These are phyloP conservation scores for Semibalanus balanoides DNA, from an alignment of 1,140 invertebrate species.

Conservation along the genomic window DNA sequence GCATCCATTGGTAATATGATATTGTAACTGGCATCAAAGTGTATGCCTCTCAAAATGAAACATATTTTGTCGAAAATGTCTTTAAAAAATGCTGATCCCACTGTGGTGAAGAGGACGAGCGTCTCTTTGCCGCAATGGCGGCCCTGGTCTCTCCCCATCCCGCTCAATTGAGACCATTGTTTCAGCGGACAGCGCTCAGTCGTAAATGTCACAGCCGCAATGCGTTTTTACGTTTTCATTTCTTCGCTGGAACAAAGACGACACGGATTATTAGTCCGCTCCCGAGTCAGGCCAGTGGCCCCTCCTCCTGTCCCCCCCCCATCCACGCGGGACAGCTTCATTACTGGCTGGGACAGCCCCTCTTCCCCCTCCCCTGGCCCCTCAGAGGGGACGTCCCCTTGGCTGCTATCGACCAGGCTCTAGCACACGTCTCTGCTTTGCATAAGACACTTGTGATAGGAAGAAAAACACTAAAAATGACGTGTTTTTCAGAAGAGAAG, in stretches of 20 bases:
- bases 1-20: too few species aligned
- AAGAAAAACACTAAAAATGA: not conserved
- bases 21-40: too few species aligned
- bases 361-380: not conserved
- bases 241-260: not conserved
- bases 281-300: too few species aligned
- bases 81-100: too few species aligned
- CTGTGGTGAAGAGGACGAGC: too few species aligned
- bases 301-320: not conserved
- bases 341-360: not conserved
- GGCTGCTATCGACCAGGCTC: too few species aligned
- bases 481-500: not conserved
- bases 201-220: not conserved
- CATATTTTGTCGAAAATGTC: too few species aligned
- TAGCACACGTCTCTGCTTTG: too few species aligned
- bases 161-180: not conserved
- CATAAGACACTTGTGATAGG: too few species aligned
- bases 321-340: not conserved
- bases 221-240: conserved; percentile 2
- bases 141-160: not conserved
- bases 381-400: too few species aligned
- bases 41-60: too few species aligned
- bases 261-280: not conserved
- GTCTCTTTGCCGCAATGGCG: too few species aligned
- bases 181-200: not conserved